phyloP scores from a whole-genome alignment of 2,888 invertebrate genomes.

The Phaonia tiefii region DNA sequence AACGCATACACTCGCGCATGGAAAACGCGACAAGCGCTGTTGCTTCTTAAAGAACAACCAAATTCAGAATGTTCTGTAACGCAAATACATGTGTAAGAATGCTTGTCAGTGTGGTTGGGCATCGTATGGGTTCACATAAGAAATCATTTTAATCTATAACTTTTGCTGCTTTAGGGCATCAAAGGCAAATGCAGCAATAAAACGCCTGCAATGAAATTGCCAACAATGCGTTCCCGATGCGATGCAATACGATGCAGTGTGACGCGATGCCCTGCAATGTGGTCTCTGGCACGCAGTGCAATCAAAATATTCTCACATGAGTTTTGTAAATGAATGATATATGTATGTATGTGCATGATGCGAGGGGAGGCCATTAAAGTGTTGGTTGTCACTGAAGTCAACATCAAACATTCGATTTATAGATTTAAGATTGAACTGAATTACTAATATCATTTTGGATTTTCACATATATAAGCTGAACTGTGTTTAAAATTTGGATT shows the following conservation, averaged over 20 bases:
- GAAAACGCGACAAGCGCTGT: too few species aligned
- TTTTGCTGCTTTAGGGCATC: slow-evolving; percentile 38
- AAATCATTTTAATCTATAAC: slow-evolving; percentile 58
- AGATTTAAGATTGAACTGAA: too few species aligned
- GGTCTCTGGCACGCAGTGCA: slow-evolving; percentile 58
- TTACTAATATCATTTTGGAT: too few species aligned
- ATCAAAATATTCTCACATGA: slow-evolving; percentile 63
- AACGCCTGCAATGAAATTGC: slow-evolving; percentile 31
- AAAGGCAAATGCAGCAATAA: slow-evolving; percentile 52
- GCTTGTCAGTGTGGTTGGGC: neutral
- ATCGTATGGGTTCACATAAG: slow-evolving; percentile 37
- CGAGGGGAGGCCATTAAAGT: too few species aligned
- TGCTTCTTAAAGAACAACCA: slow-evolving; percentile 21
- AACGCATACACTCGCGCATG: neutral
- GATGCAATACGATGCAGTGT: neutral
- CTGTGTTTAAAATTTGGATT: too few species aligned
- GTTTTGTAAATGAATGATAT: slow-evolving; percentile 37
- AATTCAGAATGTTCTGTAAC: slow-evolving; percentile 17
- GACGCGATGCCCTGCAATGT: slow-evolving; percentile 26
- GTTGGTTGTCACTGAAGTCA: too few species aligned
- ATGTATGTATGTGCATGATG: too few species aligned
- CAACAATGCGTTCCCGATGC: neutral
- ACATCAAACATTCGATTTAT: too few species aligned
- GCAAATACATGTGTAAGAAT: neutral
- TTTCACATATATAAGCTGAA: too few species aligned